Evolutionary conservation across 2,113 vertebrate genomes (phyloP).

Genomic region (Tachysurus vachellii): DNA sequence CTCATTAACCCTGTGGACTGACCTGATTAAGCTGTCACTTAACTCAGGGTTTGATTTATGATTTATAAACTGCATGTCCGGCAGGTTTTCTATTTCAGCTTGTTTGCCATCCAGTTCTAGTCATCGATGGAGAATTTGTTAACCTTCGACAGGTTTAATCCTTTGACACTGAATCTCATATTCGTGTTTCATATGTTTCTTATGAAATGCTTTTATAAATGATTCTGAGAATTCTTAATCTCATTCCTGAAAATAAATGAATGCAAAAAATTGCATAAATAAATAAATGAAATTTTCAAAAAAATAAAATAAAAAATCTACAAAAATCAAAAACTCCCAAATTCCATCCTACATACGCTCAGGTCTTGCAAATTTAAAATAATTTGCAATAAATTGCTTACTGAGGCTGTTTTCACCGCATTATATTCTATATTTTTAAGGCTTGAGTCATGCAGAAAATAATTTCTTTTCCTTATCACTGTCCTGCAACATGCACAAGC

Average conservation of each 20-base stretch:
- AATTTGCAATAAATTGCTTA: slow-evolving; percentile 2
- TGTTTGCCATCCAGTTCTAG: not conserved
- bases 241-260: too few species aligned
- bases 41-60: slow-evolving; percentile 12
- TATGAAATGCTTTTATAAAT: too few species aligned
- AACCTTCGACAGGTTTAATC: not conserved
- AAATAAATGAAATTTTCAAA: too few species aligned
- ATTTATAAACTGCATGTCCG: slow-evolving; percentile 1
- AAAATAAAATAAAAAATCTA: too few species aligned
- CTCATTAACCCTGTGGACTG: slow-evolving; percentile 22
- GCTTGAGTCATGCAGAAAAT: not conserved
- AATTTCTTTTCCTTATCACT: slow-evolving; percentile 26
- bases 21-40: slow-evolving; percentile 12
- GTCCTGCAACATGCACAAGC: slow-evolving; percentile 12
- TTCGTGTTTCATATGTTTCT: not conserved
- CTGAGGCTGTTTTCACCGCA: not conserved
- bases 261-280: too few species aligned
- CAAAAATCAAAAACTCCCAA: not conserved
- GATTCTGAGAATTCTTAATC: too few species aligned
- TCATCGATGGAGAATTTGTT: not conserved
- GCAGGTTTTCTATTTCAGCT: not conserved
- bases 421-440: slow-evolving; percentile 12
- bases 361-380: not conserved
- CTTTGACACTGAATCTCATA: not conserved
- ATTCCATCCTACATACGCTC: not conserved